These are phyloP conservation scores for Phodopus roborovskii DNA, from an alignment of 2,113 vertebrate species.

Conservation along the genomic window DNA sequence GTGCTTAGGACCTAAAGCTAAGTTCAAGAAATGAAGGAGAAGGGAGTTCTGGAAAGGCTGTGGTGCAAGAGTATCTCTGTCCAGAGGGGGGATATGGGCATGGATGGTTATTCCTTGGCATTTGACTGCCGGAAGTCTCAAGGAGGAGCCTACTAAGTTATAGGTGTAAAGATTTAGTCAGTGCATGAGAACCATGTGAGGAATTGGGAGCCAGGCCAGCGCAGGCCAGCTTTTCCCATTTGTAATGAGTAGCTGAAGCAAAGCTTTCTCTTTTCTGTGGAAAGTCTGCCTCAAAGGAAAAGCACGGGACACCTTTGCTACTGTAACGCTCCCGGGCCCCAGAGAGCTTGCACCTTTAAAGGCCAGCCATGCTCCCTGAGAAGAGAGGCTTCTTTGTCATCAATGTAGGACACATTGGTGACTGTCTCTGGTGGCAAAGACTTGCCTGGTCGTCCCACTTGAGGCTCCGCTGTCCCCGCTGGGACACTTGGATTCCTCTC, in stretches of 20 bases:
- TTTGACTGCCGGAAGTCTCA: background rate
- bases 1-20: background rate
- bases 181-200: background rate
- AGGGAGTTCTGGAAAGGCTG: background rate
- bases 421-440: slow-evolving; percentile 60
- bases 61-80: background rate
- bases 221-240: background rate
- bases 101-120: background rate
- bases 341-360: slow-evolving; percentile 60
- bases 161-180: background rate
- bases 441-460: slow-evolving; percentile 55
- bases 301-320: background rate
- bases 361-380: slow-evolving; percentile 56
- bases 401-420: slow-evolving; percentile 70
- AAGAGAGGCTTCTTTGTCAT: slow-evolving; percentile 78
- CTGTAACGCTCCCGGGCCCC: slow-evolving; percentile 11
- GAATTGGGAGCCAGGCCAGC: background rate
- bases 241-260: slow-evolving; percentile 3
- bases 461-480: slow-evolving; percentile 63
- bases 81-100: background rate
- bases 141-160: background rate
- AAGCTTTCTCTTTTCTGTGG: slow-evolving; percentile 6
- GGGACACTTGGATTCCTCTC: slow-evolving; percentile 67
- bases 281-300: slow-evolving; percentile 48
- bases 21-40: background rate